phyloP scores from a whole-genome alignment of 2,113 vertebrate genomes.

The Stercorarius parasiticus region DNA sequence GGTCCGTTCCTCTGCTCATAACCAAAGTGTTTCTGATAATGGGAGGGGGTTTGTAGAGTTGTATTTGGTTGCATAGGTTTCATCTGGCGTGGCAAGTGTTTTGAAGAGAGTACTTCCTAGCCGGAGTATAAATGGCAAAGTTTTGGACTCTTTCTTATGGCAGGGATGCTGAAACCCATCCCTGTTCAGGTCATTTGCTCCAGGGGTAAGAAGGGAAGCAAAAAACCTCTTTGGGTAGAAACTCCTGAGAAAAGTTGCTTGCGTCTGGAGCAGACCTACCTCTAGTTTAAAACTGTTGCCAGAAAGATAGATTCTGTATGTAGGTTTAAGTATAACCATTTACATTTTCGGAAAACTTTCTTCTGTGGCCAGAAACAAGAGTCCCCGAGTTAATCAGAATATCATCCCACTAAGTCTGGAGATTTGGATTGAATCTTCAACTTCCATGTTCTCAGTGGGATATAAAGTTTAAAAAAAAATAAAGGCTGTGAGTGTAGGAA shows the following conservation, averaged over 20 bases:
- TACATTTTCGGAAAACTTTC: not conserved
- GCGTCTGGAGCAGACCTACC: not conserved
- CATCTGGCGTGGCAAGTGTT: not conserved
- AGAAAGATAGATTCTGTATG: not conserved
- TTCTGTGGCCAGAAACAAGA: not conserved
- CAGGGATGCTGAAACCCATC: not conserved
- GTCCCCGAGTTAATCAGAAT: not conserved
- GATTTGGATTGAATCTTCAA: not conserved
- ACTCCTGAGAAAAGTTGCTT: not conserved
- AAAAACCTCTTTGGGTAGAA: not conserved
- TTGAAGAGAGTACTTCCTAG: not conserved
- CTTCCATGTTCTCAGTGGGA: not conserved
- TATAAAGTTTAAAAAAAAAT: not conserved
- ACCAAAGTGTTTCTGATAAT: not conserved
- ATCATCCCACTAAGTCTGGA: not conserved
- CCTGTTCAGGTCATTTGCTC: fast-evolving
- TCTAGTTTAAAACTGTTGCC: not conserved
- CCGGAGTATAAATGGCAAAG: not conserved
- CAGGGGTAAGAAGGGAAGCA: not conserved
- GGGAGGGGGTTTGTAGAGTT: not conserved
- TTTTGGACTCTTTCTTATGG: not conserved
- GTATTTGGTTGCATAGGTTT: not conserved
- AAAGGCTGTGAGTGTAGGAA: not conserved
- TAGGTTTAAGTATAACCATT: not conserved
- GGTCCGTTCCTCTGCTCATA: not conserved